Conservation (phyloP, 2,797 vertebrate genomes). For the Chlorospingus semifuscus region DNA sequence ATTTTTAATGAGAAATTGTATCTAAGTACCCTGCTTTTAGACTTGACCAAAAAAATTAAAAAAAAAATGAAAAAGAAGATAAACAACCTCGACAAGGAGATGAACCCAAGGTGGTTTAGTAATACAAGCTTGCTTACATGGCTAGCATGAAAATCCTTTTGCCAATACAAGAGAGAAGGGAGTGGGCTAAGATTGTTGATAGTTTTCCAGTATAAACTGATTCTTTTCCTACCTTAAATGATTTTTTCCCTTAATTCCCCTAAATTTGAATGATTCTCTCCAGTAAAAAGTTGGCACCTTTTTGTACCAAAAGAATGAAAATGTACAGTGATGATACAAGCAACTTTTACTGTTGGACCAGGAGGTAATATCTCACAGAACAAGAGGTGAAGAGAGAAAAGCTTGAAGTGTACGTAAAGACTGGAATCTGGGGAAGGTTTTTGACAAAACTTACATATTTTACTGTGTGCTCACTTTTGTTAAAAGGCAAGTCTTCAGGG, state of each 20-base stretch:
- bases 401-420: background rate
- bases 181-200: fast-evolving
- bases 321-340: background rate
- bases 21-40: background rate
- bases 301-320: background rate
- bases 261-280: background rate
- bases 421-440: background rate
- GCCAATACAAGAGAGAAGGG: background rate
- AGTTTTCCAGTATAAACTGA: background rate
- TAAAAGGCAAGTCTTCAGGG: background rate
- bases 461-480: background rate
- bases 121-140: background rate
- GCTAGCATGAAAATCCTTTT: background rate
- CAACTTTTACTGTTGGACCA: background rate
- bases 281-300: background rate
- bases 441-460: background rate
- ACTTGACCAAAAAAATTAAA: too few species aligned
- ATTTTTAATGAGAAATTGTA: background rate
- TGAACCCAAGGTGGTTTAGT: background rate
- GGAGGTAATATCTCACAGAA: background rate
- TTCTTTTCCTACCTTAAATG: background rate
- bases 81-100: background rate
- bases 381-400: background rate
- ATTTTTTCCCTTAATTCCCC: background rate
- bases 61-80: background rate